phyloP scores from a whole-genome alignment of 2,888 invertebrate genomes.

The Harmothoe impar region DNA sequence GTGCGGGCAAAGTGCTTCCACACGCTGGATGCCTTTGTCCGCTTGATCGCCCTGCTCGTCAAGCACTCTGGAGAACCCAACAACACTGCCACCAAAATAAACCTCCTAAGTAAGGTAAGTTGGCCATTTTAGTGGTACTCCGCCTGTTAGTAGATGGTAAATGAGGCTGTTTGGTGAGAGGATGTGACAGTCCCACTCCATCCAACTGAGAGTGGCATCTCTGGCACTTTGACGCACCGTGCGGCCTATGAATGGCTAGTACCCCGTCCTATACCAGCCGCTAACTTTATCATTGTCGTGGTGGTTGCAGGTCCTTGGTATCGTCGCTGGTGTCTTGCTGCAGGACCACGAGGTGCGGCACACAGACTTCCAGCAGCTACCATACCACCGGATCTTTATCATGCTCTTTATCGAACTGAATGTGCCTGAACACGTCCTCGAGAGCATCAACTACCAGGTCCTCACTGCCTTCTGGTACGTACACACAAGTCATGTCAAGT shows the following conservation, averaged over 20 bases:
- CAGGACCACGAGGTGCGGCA: constrained; percentile 97
- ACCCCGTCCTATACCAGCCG: too few species aligned
- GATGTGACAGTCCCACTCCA: background rate
- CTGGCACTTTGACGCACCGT: too few species aligned
- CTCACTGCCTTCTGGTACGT: constrained; percentile 94
- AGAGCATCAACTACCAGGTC: constrained; percentile 94
- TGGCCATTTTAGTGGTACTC: background rate
- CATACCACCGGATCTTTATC: constrained; percentile 97
- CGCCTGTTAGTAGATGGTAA: background rate
- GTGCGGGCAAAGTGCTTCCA: constrained; percentile 96
- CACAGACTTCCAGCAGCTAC: constrained; percentile 96
- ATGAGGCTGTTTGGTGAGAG: too few species aligned
- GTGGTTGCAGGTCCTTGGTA: constrained; percentile 87
- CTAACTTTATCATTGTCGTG: background rate
- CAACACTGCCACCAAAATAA: constrained; percentile 97
- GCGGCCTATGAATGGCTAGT: too few species aligned
- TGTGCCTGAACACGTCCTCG: constrained; percentile 92
- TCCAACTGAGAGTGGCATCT: too few species aligned
- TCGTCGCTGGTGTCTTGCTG: constrained; percentile 96
- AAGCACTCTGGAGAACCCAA: constrained; percentile 87
- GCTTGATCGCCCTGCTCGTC: constrained; percentile 95
- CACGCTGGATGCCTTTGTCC: constrained; percentile 96
- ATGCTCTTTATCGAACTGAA: constrained; percentile 98
- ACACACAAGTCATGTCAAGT: background rate
- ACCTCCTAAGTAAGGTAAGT: constrained; percentile 94